Evolutionary conservation across 2,797 vertebrate species (phyloP), one percentile per base, ranked within the genome.

Genomic region (Sebastes taczanowskii): DNA sequence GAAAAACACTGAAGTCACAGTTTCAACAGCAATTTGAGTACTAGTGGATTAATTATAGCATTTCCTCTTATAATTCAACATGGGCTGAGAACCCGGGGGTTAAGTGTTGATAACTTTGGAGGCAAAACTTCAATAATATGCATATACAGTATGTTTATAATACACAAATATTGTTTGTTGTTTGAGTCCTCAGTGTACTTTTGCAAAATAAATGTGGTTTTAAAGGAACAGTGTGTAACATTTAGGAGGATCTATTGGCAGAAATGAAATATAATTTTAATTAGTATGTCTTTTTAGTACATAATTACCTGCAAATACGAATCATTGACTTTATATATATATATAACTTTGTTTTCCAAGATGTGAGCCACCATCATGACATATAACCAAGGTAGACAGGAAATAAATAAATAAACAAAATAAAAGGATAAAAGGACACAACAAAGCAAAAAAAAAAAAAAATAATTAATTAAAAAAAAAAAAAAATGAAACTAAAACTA

Each of bases 41-140:
- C 30, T 0, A 20, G 64, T 77, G 13, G 56, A 81, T 75, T 86
- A 29, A 68, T 83, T 60, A 64, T 22, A 73, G 53, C 3, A 59
- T 35, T 38, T 16, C 11, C 5, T 35, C 9, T 42, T 23, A 55
- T 38, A 71, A 67, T 77, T 64, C 9, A 71, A 35, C 52, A 22
- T 64, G 20, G 52, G 5, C 59, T 63, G 29, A 35, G 32, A 61
- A 53, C 35, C 35, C 7, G 35, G 35, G 34, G 61, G 23, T 70
- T 8, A 16, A 20, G 18, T 20, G 59, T 62, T 35, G 30, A 73
- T 81, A n/a, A 34, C 18, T 71, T 42, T 59, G 3, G 34, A 74
- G 18, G n/a, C 29, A 69, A 6, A 49, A 56, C 34, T 55, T 49
- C 23, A 55, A 52, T 49, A 8, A 16, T 18, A 38, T 35, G 49